phyloP scores from a whole-genome alignment of 64 coral and sea anemone species.

The Porites australiensis region DNA sequence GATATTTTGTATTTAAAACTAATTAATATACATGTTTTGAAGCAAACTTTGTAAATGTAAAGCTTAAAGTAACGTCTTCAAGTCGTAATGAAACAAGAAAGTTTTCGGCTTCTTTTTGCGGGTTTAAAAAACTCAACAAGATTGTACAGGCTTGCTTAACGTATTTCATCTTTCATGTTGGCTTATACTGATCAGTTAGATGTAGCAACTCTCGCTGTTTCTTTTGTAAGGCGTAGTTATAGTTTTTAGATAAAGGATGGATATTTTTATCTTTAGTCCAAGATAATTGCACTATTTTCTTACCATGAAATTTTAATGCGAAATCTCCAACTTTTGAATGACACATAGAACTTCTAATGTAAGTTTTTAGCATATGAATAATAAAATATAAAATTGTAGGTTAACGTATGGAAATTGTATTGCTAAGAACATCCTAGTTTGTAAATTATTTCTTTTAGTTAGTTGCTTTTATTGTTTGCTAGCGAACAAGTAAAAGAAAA shows the following conservation, averaged over 20 bases:
- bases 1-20: background rate
- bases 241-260: constrained; percentile 1
- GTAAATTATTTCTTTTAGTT: background rate
- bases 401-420: background rate
- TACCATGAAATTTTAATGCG: constrained; percentile 8
- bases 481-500: background rate
- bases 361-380: background rate
- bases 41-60: background rate
- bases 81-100: background rate
- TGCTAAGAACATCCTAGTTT: background rate
- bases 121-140: background rate
- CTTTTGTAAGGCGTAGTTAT: background rate
- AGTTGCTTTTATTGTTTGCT: background rate
- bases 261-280: constrained; percentile 15
- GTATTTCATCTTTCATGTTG: background rate
- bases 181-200: background rate
- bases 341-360: constrained; percentile 8
- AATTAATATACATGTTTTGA: background rate
- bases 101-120: background rate
- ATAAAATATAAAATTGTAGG: background rate
- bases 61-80: background rate
- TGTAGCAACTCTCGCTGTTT: background rate
- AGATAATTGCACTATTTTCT: constrained; percentile 22
- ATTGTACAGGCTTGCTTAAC: background rate
- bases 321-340: background rate